Evolutionary conservation across 2,797 vertebrate genomes (phyloP), one percentile per base, ranked within the genome.

Genomic region (Chelmon rostratus): DNA sequence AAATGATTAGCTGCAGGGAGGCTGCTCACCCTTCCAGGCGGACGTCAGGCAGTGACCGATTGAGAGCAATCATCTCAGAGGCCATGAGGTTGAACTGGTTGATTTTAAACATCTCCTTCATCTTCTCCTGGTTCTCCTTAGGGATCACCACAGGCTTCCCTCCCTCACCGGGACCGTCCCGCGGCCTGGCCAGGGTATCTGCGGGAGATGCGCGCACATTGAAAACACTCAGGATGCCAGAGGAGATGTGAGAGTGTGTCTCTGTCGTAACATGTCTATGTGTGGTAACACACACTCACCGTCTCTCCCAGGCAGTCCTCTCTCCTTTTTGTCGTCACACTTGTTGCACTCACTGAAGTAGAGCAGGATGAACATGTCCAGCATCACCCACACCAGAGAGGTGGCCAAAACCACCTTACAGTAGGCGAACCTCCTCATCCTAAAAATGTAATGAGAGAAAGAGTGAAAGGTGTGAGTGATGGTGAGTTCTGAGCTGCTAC

Each of bases 21-120:
- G 46, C 68, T 44, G 47, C 98, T 97, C 91, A 99, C 98, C 98
- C 98, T 94, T 99, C 98, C 79, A 99, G 95, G 46, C 98, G 96
- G 84, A 99, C 98, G 52, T 99, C 98, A 63, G 98, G 98, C 90
- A 99, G 96, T 9, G 98, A 94, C 83, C 98, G 96, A 95, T 99
- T 99, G 82, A 99, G 97, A 72, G 98, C 98, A 78, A 99, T 99
- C 97, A 98, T 97, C 91, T 99, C 97, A 52, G 98, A 99, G 68
- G 98, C 98, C 98, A 99, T 99, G 93, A 99, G 96, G 92, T 99
- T 99, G 95, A 99, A 99, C 89, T 99, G 98, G 94, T 99, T 99
- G 92, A 99, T 98, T 96, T 99, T 99, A 93, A 99, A 99, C 98
- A 98, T 98, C 91, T 99, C 98, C 95, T 98, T 99, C 98, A 99